Base-by-base conservation (phyloP, 35 echinoderm and acorn worm species). In the Acanthaster planci region DNA sequence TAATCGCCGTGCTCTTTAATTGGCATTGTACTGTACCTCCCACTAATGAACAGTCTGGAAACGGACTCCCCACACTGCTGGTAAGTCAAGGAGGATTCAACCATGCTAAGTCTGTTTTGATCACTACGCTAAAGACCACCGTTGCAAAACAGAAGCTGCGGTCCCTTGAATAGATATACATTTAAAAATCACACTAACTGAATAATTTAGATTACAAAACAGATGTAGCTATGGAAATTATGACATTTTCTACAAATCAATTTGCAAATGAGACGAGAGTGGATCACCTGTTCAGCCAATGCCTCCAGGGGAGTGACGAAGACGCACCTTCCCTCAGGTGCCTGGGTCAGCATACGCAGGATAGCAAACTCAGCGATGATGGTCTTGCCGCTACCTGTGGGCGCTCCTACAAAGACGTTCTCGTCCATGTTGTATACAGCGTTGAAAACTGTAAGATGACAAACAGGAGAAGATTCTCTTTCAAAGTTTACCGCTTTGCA, bases 401-500 rank as follows among this genome's bases (percentile, higher is more conserved):
- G 96, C 55, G 96, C 96, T 12, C 96, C 96, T 52, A 99, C 88
- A 86, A 99, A 99, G 42, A 99, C 90, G 55, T 99, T 99, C 52
- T 99, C 96, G 89, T 99, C 96, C 40, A 92, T 92, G 47, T 99
- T 99, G 80, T 91, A 99, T 14, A 99, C 92, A 30, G 96, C 92
- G 40, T 94, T 94, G 84, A 99, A 99, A 79, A 99, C 96, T 99
- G 76, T 19, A 84, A 47, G n/a, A n/a, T n/a, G n/a, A n/a, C 81
- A 76, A 35, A 80, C 22, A 83, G 36, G 16, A 81, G 7, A 84
- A 82, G 1, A 88, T 8, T 38, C 35, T 83, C 17, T 21, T 39
- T 50, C 12, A 12, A 47, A 47, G 42, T 47, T n/a, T n/a, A n/a
- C n/a, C n/a, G n/a, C n/a, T n/a, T n/a, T n/a, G n/a, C n/a, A n/a